A percentile compares a stretch with the other conserved stretches of the same genome.
phyloP scores from a whole-genome alignment of 2,797 vertebrate genomes.

The Coregonus sp. region DNA sequence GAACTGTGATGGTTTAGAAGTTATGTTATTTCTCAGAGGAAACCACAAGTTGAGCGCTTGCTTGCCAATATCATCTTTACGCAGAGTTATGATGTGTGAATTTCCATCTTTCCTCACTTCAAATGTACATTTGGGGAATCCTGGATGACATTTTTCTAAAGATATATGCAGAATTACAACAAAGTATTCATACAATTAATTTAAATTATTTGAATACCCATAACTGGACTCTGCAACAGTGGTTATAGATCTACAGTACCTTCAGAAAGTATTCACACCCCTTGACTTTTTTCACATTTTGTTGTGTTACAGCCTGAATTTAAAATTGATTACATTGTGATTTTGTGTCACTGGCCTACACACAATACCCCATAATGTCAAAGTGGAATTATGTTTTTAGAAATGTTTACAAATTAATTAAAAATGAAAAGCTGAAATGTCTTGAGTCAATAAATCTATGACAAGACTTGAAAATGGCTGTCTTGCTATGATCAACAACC shows the following conservation, averaged over 20 bases:
- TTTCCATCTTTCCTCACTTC: accelerated
- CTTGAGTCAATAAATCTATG: no score
- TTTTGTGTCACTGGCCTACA: no score
- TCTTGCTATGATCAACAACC: no score
- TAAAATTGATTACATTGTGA: no score
- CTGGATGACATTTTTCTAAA: not conserved
- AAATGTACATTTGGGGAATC: accelerated
- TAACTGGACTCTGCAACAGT: not conserved
- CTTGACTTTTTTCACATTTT: no score
- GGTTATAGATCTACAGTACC: not conserved
- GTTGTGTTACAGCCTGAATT: no score
- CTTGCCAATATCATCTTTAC: not conserved
- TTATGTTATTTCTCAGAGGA: accelerated
- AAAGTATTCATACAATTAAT: not conserved
- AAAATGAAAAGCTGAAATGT: no score
- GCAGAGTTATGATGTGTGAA: accelerated
- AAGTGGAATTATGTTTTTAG: no score
- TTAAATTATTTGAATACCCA: not conserved
- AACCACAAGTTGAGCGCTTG: not conserved
- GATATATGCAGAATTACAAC: slow-evolving; percentile 16
- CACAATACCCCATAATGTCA: no score
- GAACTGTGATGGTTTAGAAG: accelerated
- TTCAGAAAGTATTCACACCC: no score
- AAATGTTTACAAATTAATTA: no score
- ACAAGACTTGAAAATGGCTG: no score